These are phyloP conservation scores for Porites australiensis DNA, from an alignment of 64 coral and sea anemone species.

Conservation along the genomic window DNA sequence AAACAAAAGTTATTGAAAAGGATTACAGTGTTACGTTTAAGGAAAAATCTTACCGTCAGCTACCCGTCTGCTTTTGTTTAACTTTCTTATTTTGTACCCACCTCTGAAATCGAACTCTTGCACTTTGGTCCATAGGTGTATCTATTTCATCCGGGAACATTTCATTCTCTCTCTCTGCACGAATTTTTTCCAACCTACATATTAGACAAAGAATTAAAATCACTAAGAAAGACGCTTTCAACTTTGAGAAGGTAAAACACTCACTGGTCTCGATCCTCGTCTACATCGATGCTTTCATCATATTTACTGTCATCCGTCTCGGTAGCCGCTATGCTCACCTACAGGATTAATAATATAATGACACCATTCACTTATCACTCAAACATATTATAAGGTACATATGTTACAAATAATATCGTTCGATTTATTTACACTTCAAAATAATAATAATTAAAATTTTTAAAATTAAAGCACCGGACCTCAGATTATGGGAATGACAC, in stretches of 20 bases:
- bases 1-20: too few species aligned
- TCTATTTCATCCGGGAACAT: slow-evolving; percentile 99
- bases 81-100: slow-evolving; percentile 12
- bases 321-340: slow-evolving; percentile 81
- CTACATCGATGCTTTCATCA: slow-evolving; percentile 79
- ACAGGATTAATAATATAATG: not conserved
- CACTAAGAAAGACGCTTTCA: too few species aligned
- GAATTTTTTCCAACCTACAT: slow-evolving; percentile 81
- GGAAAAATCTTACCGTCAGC: too few species aligned
- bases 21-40: too few species aligned
- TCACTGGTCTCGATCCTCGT: slow-evolving; percentile 84
- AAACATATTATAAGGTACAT: too few species aligned
- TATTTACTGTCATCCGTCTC: slow-evolving; percentile 88
- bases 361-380: too few species aligned
- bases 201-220: not conserved
- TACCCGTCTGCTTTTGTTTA: not conserved
- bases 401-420: too few species aligned
- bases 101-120: slow-evolving; percentile 95
- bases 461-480: too few species aligned
- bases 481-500: too few species aligned
- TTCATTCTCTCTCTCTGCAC: slow-evolving; percentile 96
- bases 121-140: slow-evolving; percentile 86
- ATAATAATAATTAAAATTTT: too few species aligned
- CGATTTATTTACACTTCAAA: too few species aligned
- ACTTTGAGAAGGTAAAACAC: not conserved